A percentile compares a stretch with the other conserved stretches of the same genome.
Evolutionary conservation across 2,888 invertebrate genomes (phyloP).

Genomic region (Pachydiplax longipennis): DNA sequence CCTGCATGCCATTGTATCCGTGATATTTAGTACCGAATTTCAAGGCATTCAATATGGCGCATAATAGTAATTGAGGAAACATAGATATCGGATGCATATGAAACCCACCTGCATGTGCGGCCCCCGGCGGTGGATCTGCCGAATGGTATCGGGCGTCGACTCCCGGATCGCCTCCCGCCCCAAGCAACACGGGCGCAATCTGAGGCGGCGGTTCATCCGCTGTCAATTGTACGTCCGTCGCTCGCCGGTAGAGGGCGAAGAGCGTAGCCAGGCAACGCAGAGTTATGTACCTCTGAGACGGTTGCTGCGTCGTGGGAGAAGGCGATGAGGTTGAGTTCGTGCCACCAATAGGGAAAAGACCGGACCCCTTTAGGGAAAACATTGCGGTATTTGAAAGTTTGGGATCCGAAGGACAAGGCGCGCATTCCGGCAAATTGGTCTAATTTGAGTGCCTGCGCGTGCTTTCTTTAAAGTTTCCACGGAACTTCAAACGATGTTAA

Average conservation of each 20-base stretch:
- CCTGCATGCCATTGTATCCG: no score
- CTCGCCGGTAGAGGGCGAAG: constrained; percentile 41
- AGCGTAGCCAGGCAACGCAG: constrained; percentile 46
- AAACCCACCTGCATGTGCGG: constrained; percentile 4
- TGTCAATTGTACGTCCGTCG: constrained; percentile 31
- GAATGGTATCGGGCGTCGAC: constrained; percentile 41
- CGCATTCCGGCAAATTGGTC: not conserved
- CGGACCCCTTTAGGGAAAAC: not conserved
- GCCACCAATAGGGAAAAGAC: not conserved
- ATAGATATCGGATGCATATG: not conserved
- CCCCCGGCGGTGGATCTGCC: constrained; percentile 14
- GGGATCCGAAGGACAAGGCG: not conserved
- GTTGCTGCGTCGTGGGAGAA: not conserved
- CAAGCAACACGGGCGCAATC: constrained; percentile 12
- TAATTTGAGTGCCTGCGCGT: not conserved
- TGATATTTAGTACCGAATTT: no score
- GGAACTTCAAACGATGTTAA: no score
- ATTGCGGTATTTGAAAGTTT: not conserved
- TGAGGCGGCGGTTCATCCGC: constrained; percentile 26
- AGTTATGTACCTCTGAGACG: constrained; percentile 14
- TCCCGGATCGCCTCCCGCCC: constrained; percentile 6
- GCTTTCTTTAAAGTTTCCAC: not conserved
- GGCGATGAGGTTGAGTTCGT: not conserved
- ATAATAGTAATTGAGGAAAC: no score
- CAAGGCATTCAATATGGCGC: no score